These are phyloP conservation scores for Ammodytes marinus DNA, from an alignment of 2,113 vertebrate species.

Conservation along the genomic window DNA sequence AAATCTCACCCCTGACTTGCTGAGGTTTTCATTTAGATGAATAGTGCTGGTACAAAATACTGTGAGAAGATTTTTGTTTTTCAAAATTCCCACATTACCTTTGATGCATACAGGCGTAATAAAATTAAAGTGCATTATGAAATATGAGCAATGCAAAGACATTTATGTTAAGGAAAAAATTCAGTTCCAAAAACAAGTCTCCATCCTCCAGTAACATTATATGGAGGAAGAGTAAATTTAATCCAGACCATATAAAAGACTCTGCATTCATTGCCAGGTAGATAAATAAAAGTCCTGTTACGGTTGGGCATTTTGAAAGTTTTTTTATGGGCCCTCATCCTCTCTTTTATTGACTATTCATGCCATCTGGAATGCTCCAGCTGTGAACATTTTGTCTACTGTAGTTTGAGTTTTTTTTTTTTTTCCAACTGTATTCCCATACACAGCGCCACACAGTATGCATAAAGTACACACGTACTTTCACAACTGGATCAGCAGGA, in stretches of 20 bases:
- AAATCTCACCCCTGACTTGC: background rate
- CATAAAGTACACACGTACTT: constrained; percentile 17
- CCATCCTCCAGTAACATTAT: constrained; percentile 67
- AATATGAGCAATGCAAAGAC: constrained; percentile 33
- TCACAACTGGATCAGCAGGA: constrained; percentile 1
- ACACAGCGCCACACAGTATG: constrained; percentile 5
- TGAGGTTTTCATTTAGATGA: background rate
- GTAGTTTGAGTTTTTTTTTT: constrained; percentile 58
- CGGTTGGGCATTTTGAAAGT: constrained; percentile 67
- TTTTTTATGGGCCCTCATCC: constrained; percentile 71
- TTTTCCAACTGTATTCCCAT: constrained; percentile 30
- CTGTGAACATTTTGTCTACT: constrained; percentile 65
- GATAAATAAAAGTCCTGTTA: constrained; percentile 77
- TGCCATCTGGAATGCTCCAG: constrained; percentile 78
- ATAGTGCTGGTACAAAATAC: background rate
- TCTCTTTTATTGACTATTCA: constrained; percentile 76
- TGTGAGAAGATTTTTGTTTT: background rate
- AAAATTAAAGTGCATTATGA: background rate
- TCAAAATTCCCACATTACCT: background rate
- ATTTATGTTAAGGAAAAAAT: constrained; percentile 55
- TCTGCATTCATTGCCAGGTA: constrained; percentile 65
- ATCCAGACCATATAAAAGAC: constrained; percentile 60
- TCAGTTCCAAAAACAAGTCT: constrained; percentile 47
- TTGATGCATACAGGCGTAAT: background rate
- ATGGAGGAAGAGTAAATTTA: constrained; percentile 65